phyloP scores from a whole-genome alignment of 2,888 invertebrate genomes.

The Phaedon cochleariae region DNA sequence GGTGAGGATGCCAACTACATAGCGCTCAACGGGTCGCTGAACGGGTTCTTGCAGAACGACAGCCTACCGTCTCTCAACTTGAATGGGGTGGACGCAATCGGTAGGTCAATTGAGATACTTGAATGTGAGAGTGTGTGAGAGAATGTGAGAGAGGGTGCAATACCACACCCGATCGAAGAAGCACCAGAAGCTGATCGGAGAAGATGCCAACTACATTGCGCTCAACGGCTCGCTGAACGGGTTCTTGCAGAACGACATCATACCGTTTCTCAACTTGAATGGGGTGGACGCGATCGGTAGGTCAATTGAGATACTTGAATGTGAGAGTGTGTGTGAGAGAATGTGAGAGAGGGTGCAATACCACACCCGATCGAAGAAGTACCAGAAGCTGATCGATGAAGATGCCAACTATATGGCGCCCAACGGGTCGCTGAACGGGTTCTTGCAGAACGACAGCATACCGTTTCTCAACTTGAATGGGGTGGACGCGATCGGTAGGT shows the following conservation, averaged over 20 bases:
- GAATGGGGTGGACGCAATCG: conserved; percentile 63
- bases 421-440: conserved; percentile 70
- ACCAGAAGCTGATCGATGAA: conserved; percentile 77
- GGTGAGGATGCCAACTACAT: conserved; percentile 79
- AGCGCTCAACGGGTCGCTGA: conserved; percentile 72
- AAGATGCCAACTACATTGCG: conserved; percentile 78
- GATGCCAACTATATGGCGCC: conserved; percentile 78
- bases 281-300: conserved; percentile 60
- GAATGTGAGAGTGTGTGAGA: too few species aligned
- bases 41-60: conserved; percentile 71
- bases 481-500: conserved; percentile 58
- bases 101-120: conserved; percentile 34
- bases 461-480: conserved; percentile 72
- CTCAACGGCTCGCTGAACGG: conserved; percentile 73
- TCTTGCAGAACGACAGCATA: conserved; percentile 71
- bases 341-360: too few species aligned
- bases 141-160: too few species aligned
- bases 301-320: too few species aligned
- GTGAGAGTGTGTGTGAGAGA: too few species aligned
- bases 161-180: conserved; percentile 78
- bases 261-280: conserved; percentile 72
- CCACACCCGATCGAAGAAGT: too few species aligned
- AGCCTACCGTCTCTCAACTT: conserved; percentile 74
- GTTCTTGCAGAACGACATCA: conserved; percentile 70
- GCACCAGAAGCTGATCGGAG: conserved; percentile 77